Evolutionary conservation across 2,113 vertebrate species (phyloP).

Genomic region (Campylorhamphus procurvoides): DNA sequence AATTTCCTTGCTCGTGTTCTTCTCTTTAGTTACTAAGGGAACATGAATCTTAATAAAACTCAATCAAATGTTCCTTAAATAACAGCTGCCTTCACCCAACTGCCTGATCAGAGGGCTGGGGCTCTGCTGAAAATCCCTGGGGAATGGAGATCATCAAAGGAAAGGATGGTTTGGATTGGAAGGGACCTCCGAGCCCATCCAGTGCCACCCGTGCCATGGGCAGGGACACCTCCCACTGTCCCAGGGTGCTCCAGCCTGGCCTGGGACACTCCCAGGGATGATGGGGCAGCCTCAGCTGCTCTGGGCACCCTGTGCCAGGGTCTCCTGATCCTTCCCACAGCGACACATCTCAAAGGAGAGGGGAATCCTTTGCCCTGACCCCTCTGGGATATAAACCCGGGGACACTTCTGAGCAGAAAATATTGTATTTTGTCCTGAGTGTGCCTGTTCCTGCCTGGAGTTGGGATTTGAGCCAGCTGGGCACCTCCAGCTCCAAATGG

Average conservation of each 20-base stretch:
- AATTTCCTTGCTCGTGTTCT: neutral
- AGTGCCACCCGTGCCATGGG: neutral
- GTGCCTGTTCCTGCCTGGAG: neutral
- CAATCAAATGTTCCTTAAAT: constrained; percentile 11
- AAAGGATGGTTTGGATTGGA: neutral
- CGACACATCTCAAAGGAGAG: neutral
- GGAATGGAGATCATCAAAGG: neutral
- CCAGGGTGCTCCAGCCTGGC: neutral
- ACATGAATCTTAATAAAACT: constrained; percentile 62
- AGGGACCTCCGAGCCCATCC: neutral
- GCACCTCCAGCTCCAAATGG: neutral
- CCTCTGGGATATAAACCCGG: fast-evolving
- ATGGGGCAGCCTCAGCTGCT: neutral
- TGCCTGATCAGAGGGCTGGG: neutral
- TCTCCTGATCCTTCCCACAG: neutral
- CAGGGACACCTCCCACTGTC: neutral
- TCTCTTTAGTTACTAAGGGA: constrained; percentile 62
- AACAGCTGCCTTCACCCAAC: constrained; percentile 27
- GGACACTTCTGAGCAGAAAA: neutral
- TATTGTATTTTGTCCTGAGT: neutral
- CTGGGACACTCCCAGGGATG: neutral
- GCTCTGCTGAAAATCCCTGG: neutral
- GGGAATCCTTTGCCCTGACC: neutral
- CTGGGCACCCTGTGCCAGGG: neutral
- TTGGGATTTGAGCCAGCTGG: neutral